phyloP scores from a whole-genome alignment of 2,797 vertebrate species.

The Adelosebastes latens region DNA sequence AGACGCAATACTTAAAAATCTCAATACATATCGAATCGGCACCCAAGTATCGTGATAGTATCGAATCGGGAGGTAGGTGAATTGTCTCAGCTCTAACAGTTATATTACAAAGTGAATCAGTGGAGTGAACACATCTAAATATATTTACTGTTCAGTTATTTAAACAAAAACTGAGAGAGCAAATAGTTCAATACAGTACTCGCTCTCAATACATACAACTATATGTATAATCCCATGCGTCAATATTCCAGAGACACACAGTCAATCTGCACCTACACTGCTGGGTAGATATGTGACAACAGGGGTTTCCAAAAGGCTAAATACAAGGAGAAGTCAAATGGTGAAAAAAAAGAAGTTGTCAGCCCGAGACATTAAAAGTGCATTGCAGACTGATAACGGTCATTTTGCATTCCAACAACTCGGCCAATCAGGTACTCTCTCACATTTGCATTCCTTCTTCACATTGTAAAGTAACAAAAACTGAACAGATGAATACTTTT shows the following conservation, averaged over 20 bases:
- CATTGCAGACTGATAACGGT: background rate
- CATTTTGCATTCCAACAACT: background rate
- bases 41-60: no score
- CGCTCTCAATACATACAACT: background rate
- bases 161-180: background rate
- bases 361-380: background rate
- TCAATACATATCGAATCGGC: no score
- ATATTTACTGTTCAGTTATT: background rate
- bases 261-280: background rate
- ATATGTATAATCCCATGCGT: no score
- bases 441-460: background rate
- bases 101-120: no score
- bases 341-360: background rate
- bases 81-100: no score
- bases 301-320: background rate
- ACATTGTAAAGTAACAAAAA: background rate
- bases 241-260: background rate
- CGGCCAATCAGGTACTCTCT: no score
- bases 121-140: background rate
- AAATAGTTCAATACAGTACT: background rate
- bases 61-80: background rate
- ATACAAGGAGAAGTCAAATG: background rate
- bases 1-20: no score
- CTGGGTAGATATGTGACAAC: background rate
- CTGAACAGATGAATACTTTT: background rate